A percentile compares a stretch with the other conserved stretches of the same genome.
phyloP scores from a whole-genome alignment of 2,113 vertebrate species.

The Guaruba guarouba region DNA sequence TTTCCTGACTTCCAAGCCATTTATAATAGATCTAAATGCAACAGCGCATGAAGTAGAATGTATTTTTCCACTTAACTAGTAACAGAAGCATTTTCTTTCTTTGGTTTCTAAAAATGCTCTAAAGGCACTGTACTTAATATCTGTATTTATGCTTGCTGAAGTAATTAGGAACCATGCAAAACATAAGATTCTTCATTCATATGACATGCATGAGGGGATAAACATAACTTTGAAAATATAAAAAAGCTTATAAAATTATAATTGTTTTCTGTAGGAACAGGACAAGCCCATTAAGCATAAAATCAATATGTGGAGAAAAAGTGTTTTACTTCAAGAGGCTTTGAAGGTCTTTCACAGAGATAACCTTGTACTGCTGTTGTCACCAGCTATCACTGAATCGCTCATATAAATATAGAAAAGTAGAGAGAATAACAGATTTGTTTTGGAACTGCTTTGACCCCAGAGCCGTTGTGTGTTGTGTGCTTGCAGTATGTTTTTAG shows the following conservation, averaged over 20 bases:
- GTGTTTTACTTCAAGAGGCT: neutral
- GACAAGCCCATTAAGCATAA: neutral
- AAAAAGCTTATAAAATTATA: neutral
- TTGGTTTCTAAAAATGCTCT: neutral
- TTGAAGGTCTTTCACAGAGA: neutral
- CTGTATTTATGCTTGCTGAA: neutral
- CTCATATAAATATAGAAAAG: neutral
- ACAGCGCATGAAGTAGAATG: neutral
- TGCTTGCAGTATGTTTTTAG: neutral
- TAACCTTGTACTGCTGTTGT: neutral
- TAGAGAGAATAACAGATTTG: neutral
- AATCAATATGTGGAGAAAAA: neutral
- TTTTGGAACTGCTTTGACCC: neutral
- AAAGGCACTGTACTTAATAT: neutral
- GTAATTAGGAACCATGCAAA: neutral
- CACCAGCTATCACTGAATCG: neutral
- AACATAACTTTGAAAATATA: neutral
- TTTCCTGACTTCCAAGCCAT: conserved; percentile 22
- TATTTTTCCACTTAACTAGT: neutral
- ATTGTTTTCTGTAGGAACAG: neutral
- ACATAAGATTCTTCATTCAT: neutral
- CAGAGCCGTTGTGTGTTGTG: neutral
- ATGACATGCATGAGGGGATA: neutral
- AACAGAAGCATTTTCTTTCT: neutral
- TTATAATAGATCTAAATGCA: neutral